These are phyloP conservation scores for Amorpha juglandis DNA, from an alignment of 2,888 invertebrate genomes.

Conservation along the genomic window DNA sequence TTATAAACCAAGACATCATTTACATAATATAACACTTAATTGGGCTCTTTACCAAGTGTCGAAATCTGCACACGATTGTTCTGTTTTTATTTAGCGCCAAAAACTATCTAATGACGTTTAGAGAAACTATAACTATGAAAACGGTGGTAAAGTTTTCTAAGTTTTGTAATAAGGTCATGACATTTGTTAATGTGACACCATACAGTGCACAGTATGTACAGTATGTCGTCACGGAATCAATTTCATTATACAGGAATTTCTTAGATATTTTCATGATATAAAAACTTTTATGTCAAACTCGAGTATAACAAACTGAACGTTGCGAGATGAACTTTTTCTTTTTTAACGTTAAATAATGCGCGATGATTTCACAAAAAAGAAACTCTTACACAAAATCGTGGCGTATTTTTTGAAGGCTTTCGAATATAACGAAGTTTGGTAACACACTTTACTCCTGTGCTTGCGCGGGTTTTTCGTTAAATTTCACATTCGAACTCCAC, in stretches of 20 bases:
- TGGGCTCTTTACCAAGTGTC: too few relatives aligned
- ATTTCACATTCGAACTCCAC: constrained; percentile 22
- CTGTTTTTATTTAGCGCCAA: too few relatives aligned
- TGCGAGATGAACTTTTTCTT: not conserved
- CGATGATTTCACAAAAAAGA: constrained; percentile 8
- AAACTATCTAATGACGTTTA: too few relatives aligned
- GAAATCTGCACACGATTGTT: too few relatives aligned
- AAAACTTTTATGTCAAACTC: constrained; percentile 1
- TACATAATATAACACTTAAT: too few relatives aligned
- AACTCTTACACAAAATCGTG: constrained; percentile 10
- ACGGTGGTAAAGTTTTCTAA: too few relatives aligned
- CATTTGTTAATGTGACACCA: too few relatives aligned
- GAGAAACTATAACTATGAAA: too few relatives aligned
- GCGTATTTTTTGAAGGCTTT: not conserved
- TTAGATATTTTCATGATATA: not conserved
- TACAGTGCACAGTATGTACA: too few relatives aligned
- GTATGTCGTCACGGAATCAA: too few relatives aligned
- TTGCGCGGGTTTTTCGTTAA: constrained; percentile 20
- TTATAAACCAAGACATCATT: too few relatives aligned
- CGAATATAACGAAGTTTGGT: constrained; percentile 13
- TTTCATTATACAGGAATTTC: not conserved
- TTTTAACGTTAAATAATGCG: constrained; percentile 18
- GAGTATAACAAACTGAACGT: not conserved
- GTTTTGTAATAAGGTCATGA: too few relatives aligned
- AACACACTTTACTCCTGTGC: constrained; percentile 18